A percentile compares a stretch with the other conserved stretches of the same genome.
Conservation (phyloP, 2,113 vertebrate species). For the Pedionomus torquatus region DNA sequence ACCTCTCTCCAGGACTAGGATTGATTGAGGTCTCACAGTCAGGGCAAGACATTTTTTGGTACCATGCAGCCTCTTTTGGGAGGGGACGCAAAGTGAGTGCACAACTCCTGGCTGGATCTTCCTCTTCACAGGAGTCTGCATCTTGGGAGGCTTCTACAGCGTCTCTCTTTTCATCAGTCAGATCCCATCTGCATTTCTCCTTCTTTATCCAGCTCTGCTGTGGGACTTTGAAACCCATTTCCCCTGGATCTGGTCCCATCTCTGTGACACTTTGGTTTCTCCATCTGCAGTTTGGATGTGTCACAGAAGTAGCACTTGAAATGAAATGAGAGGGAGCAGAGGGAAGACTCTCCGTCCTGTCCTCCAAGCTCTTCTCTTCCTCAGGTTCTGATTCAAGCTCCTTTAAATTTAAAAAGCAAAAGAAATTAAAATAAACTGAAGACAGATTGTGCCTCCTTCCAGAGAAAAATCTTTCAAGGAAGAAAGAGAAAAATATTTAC, state of each 20-base stretch:
- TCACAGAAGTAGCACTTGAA: constrained; percentile 18
- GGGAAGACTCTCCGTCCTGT: constrained; percentile 3
- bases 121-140: neutral
- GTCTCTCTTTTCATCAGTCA: neutral
- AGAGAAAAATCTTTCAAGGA: constrained; percentile 7
- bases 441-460: neutral
- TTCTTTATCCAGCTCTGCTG: constrained; percentile 28
- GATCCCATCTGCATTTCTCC: neutral
- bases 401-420: constrained; percentile 71
- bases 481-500: constrained; percentile 46
- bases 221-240: neutral
- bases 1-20: neutral
- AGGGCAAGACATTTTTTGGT: constrained; percentile 35
- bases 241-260: neutral
- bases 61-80: constrained; percentile 8
- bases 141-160: neutral
- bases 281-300: neutral
- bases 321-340: constrained; percentile 45
- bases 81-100: neutral
- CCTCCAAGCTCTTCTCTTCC: constrained; percentile 52
- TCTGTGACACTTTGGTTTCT: constrained; percentile 11
- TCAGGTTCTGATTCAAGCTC: constrained; percentile 68
- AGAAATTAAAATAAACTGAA: constrained; percentile 15
- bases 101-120: neutral
- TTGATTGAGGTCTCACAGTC: neutral